These are phyloP conservation scores for Crossaster papposus DNA, from an alignment of 53 echinoderm and acorn worm species.

Conservation along the genomic window DNA sequence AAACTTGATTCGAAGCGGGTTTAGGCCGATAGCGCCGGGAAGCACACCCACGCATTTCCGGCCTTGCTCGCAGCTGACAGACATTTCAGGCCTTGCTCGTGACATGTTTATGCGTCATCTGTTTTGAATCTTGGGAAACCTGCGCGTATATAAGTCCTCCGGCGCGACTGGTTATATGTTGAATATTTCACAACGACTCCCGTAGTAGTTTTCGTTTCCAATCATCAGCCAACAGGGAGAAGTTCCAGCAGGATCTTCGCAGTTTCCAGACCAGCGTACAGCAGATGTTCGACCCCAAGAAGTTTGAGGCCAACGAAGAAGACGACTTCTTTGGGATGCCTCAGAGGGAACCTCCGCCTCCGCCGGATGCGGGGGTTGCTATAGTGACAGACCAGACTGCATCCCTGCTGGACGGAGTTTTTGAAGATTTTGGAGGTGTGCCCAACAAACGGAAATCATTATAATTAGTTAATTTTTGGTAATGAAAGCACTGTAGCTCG, in stretches of 20 bases:
- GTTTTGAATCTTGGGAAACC: too few species aligned
- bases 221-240: conserved; percentile 38
- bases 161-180: neutral
- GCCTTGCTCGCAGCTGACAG: too few species aligned
- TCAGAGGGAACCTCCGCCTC: conserved; percentile 26
- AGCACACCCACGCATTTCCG: too few species aligned
- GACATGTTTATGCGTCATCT: too few species aligned
- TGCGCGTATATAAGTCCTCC: too few species aligned
- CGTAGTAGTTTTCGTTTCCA: neutral
- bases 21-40: too few species aligned
- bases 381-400: conserved; percentile 39
- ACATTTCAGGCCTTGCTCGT: too few species aligned
- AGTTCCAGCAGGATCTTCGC: conserved; percentile 69
- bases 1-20: too few species aligned
- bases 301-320: conserved; percentile 62
- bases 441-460: too few species aligned
- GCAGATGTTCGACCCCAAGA: conserved; percentile 82
- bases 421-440: conserved; percentile 74
- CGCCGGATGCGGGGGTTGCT: conserved; percentile 38
- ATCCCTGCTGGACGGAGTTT: conserved; percentile 79
- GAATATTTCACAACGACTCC: neutral
- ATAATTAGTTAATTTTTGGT: neutral
- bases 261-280: conserved; percentile 85
- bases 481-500: neutral
- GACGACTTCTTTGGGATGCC: conserved; percentile 48